Base-by-base conservation (phyloP, 2,888 invertebrate genomes). In the Mesopsocus fuscifrons region DNA sequence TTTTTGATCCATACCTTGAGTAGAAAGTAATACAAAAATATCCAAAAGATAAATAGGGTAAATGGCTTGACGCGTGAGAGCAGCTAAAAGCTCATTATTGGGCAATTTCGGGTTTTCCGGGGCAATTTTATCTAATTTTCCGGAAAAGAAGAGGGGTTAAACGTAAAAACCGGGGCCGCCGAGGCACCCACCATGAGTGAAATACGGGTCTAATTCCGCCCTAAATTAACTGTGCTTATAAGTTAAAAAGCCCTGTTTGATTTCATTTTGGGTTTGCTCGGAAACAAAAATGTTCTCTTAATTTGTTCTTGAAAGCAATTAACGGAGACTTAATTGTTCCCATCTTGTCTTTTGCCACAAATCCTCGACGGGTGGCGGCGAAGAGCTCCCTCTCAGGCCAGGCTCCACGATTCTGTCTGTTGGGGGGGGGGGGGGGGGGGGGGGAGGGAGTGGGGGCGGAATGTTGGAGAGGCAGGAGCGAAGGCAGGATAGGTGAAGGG, bases 261-360 rank as follows among this genome's bases (percentile, higher is more conserved):
- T 26, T 26, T 26, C 26, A 11, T 26, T 26, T 26, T 6, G 11
- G 6, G 6, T 26, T 26, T 11, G 8, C 26, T 26, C 8, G 38
- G 20, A 38, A 38, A 38, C 38, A 38, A 38, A 38, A 38, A 15
- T 38, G 20, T 20, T n/a, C 21, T 38, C 38, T 38, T 38, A 38
- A 38, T 38, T 38, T 38, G 20, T 38, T 38, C 38, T 38, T 38
- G 38, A 38, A 38, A 38, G 20, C 38, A 38, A 38, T 38, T 38
- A 38, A 38, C 38, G 21, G 20, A 20, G 38, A 21, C 38, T 38
- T 38, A 38, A 38, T 38, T 38, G 38, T 38, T 38, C 21, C 20
- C 38, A 20, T 38, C 38, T 26, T 26, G 26, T 38, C 20, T 20
- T 13, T 17, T 16, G 21, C 21, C 20, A 15, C 38, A 38, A 38